Base-by-base conservation (phyloP, 2,113 vertebrate species). In the Odontesthes bonariensis region DNA sequence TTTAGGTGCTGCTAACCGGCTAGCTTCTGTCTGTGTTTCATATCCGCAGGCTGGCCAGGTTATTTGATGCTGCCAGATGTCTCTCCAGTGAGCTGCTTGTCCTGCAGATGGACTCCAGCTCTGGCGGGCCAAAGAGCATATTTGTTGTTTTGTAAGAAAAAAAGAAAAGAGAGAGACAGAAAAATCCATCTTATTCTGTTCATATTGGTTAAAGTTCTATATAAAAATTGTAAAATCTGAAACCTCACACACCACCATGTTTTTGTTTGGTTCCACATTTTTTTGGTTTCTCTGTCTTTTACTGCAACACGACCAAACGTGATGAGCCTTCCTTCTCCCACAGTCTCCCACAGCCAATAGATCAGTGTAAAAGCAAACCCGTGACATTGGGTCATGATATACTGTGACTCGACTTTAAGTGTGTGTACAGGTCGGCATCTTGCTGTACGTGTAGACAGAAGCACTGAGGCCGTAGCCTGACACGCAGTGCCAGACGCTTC, bases 401-500 rank as follows among this genome's bases (percentile, higher is more conserved):
- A 88, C 87, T 75, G 85, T 40, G 88, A 78, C 82, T 78, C 33
- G 74, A 77, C 85, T 81, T 59, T 79, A 77, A 86, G 80, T 83
- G 79, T 85, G 86, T 71, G 86, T 88, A 46, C 81, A 65, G 87
- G 83, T 87, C 73, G 75, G 84, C 83, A 86, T 90, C 77, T 84
- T 66, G 84, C 77, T 69, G 77, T 90, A 88, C 58, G 89, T 88
- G 90, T 44, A 90, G 91, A 92, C 91, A 91, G 89, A 86, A 89
- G 87, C 86, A 19, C 84, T 78, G 80, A 90, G 79, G 78, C 73
- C 66, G 47, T 20, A 44, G 76, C 69, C 81, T 60, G 76, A 89
- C 92, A 90, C 90, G 76, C 85, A 73, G 64, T 6, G 60, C 86
- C 92, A 92, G 86, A 91, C 90, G 91, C 89, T 93, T 93, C 86